Base-by-base conservation (phyloP, 30 jellyfish, hydroid and myxozoan genomes). In the Catostylus mosaicus region DNA sequence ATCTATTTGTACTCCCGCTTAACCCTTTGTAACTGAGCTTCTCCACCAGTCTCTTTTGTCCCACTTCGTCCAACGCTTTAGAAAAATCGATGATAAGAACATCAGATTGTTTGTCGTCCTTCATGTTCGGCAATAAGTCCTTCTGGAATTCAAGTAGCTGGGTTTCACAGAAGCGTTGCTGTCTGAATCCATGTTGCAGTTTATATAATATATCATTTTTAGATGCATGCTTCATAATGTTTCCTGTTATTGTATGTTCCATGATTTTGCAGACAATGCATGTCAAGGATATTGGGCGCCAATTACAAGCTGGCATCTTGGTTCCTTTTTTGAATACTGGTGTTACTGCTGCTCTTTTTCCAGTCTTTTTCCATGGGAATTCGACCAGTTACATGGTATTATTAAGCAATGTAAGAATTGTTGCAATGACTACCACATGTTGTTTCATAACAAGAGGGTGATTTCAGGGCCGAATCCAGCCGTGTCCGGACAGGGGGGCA, bases 371-470 rank as follows among this genome's bases (percentile, higher is more conserved):
- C 27, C 31, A 54, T 65, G 78, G 31, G 31, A 65, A 56, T 56
- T 56, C 69, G n/a, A 56, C 26, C 32, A 56, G 69, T 56, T 56
- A 26, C 69, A 16, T 43, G 19, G 19, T 33, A 59, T 33, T 14
- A 14, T 33, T 65, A 65, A 65, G 78, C 33, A 18, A 65, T 65
- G 31, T 65, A 38, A 36, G 38, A 69, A 33, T 69, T 65, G 66
- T 10, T 38, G 82, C 66, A 70, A 38, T 18, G 0, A n/a, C 83
- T 70, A 70, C 66, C 35, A 70, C 68, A 70, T 1, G 45, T 70
- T 70, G 30, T 33, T 18, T 35, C 68, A 48, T 43, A 48, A 74
- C 74, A 45, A 14, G 74, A 45, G 73, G 48, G 86, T 75, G 86
- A 74, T 29, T 24, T 56, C 23, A 50, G 86, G n/a, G n/a, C n/a